Evolutionary conservation across 2,888 invertebrate genomes (phyloP).

Genomic region (Trypoxylon attenuatum): DNA sequence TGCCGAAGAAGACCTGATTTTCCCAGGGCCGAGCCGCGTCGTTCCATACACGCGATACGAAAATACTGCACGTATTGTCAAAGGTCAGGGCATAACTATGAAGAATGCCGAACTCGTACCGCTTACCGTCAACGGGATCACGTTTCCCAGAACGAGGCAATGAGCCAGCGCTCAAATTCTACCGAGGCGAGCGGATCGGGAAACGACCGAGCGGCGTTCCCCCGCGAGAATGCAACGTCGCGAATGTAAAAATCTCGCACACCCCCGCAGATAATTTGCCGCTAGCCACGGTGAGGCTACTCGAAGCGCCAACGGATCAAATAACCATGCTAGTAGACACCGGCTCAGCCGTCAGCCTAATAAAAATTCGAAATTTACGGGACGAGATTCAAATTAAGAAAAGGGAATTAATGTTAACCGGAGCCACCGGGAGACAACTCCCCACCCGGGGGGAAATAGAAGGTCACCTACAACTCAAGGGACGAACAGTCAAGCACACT

Average conservation of each 20-base stretch:
- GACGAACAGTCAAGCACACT: not conserved
- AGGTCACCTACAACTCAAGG: not conserved
- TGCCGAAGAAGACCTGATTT: not conserved
- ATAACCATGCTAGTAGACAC: not conserved
- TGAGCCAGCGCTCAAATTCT: no score
- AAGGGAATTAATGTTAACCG: no score
- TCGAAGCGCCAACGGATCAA: not conserved
- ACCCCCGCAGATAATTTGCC: not conserved
- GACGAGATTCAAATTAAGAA: no score
- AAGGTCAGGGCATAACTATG: not conserved
- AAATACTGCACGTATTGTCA: no score
- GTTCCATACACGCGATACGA: not conserved
- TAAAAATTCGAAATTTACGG: not conserved
- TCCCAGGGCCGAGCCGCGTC: not conserved
- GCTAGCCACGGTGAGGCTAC: not conserved
- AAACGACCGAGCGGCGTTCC: no score
- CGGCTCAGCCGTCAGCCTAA: not conserved
- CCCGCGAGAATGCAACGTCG: no score
- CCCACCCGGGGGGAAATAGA: not conserved
- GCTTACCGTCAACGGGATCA: not conserved
- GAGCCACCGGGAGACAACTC: not conserved
- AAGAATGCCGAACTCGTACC: not conserved
- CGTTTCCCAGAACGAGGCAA: no score
- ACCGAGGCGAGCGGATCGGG: no score
- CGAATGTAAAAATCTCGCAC: not conserved